Percentiles rank a stretch among this genome's conserved stretches.
Evolutionary conservation across 2,113 vertebrate species (phyloP).

Genomic region (Upupa epops): DNA sequence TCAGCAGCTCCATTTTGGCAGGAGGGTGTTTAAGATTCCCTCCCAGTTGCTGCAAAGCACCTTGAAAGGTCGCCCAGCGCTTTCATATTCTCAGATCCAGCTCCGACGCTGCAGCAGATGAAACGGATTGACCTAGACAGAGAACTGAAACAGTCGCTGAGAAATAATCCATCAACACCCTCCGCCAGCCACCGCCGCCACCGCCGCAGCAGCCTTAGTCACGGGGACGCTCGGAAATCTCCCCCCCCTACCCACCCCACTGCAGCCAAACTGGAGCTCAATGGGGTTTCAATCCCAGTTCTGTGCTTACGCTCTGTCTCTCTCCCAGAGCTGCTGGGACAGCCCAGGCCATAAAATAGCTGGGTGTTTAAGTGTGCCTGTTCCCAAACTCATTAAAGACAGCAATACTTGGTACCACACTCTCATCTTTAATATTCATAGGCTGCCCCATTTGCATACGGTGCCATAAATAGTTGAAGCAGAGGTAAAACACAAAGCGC

Average conservation of each 20-base stretch:
- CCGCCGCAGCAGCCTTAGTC: conserved; percentile 10
- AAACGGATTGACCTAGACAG: conserved; percentile 19
- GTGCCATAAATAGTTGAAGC: conserved; percentile 80
- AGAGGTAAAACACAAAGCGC: conserved; percentile 79
- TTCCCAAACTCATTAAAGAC: conserved; percentile 56
- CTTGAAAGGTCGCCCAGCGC: conserved; percentile 50
- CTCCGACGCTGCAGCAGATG: not conserved
- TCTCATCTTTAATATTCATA: conserved; percentile 77
- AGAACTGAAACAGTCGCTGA: not conserved
- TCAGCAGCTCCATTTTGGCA: conserved; percentile 37
- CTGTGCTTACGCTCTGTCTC: not conserved
- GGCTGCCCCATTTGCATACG: conserved; percentile 73
- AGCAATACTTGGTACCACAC: conserved; percentile 39
- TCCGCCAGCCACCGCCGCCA: not conserved
- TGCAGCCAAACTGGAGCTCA: not conserved
- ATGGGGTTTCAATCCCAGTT: not conserved
- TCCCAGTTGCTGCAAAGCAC: conserved; percentile 43
- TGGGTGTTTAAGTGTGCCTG: conserved; percentile 6
- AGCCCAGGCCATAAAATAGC: not conserved
- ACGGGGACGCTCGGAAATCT: not conserved
- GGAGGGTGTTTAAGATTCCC: conserved; percentile 45
- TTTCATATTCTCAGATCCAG: not conserved
- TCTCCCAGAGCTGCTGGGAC: not conserved
- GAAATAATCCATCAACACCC: conserved; percentile 35
- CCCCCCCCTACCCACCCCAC: not conserved